Evolutionary conservation across 1,140 invertebrate species (phyloP).

Genomic region (Drosophila quadrilineata): DNA sequence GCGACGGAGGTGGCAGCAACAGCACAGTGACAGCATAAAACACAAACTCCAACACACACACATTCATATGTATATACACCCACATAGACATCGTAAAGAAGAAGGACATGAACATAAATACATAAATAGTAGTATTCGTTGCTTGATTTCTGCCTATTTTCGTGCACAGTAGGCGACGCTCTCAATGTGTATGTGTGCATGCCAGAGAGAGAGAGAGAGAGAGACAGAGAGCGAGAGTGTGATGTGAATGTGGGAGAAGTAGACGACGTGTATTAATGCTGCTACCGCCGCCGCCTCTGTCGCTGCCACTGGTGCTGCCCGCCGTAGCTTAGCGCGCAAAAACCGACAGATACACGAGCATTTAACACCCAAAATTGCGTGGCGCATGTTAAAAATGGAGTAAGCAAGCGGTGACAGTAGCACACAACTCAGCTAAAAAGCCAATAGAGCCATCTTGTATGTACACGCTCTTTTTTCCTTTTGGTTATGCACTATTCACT

Average conservation of each 20-base stretch:
- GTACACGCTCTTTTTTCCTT: constrained; percentile 14
- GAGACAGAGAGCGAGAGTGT: constrained; percentile 1
- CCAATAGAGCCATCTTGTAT: constrained; percentile 6
- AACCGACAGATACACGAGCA: constrained; percentile 78
- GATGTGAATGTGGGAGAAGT: constrained; percentile 13
- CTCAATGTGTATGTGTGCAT: neutral
- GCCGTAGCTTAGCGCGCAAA: constrained; percentile 69
- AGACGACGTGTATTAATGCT: constrained; percentile 63
- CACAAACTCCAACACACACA: constrained; percentile 29
- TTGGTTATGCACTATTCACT: constrained; percentile 28
- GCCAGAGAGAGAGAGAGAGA: constrained; percentile 1
- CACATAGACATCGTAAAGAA: constrained; percentile 1
- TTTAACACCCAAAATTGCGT: constrained; percentile 77
- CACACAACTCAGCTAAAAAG: constrained; percentile 19
- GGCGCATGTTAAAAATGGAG: constrained; percentile 65
- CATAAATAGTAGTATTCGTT: constrained; percentile 48
- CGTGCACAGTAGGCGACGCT: constrained; percentile 20
- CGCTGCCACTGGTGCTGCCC: constrained; percentile 5
- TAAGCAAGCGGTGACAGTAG: constrained; percentile 26
- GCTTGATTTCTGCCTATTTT: constrained; percentile 52
- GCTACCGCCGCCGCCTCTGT: constrained; percentile 19
- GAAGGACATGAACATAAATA: constrained; percentile 49
- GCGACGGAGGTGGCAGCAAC: too few species aligned
- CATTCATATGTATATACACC: neutral
- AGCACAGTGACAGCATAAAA: constrained; percentile 43